These are phyloP conservation scores for Chloroceryle inda DNA, from an alignment of 2,797 vertebrate genomes.

Conservation along the genomic window DNA sequence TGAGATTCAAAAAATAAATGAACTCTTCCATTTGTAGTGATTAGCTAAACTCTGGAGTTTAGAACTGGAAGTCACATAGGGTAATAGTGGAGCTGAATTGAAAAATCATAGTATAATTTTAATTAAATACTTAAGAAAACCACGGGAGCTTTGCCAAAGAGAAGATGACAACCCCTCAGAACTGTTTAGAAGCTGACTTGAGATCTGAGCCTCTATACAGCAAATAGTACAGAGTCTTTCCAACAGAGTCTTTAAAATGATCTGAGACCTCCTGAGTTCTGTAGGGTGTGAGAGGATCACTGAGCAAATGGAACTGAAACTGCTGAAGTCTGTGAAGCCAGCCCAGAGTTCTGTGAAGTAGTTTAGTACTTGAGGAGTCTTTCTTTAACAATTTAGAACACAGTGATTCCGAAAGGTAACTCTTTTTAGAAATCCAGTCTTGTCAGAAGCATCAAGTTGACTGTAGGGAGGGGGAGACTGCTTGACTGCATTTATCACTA, in stretches of 20 bases:
- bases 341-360: not conserved
- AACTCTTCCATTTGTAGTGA: not conserved
- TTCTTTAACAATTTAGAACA: not conserved
- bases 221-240: not conserved
- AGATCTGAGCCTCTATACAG: not conserved
- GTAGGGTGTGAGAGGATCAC: fast-evolving
- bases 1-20: not conserved
- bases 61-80: not conserved
- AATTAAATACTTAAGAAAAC: not conserved
- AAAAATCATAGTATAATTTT: not conserved
- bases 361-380: not conserved
- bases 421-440: not conserved
- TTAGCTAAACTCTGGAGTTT: not conserved
- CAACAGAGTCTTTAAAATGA: not conserved
- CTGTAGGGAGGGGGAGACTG: not conserved
- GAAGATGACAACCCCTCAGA: not conserved
- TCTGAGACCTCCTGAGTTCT: not conserved
- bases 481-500: not conserved
- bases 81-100: not conserved
- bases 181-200: not conserved
- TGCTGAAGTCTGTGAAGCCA: not conserved
- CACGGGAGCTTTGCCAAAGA: not conserved
- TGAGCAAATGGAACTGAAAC: not conserved
- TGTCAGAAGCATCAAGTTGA: not conserved
- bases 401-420: not conserved